Base-by-base conservation (phyloP, 2,113 vertebrate genomes). In the Myrmophylax atrothorax region DNA sequence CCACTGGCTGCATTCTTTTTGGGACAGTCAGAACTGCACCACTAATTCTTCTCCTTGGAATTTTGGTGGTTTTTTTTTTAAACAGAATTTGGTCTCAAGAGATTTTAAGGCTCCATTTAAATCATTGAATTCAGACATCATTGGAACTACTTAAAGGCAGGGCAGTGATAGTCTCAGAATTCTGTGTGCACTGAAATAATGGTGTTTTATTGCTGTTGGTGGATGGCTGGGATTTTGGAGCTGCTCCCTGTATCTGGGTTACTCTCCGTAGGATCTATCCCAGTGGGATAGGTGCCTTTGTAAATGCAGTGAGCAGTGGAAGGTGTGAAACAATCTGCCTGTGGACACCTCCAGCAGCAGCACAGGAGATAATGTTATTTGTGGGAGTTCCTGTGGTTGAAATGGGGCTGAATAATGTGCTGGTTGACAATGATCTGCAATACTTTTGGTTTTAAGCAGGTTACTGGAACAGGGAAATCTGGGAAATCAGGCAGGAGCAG, bases 81-180 rank as follows among this genome's bases (percentile, higher is more conserved):
- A 70, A 44, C 83, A 73, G 18, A 80, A 26, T 89, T 95, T 59
- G 33, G 60, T 93, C 73, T 16, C 49, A 90, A 76, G 68, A 14
- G 81, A 84, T 87, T 96, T 96, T 90, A 78, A 72, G 90, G 12
- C 62, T 70, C 11, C 4, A 5, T 70, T 90, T 87, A 64, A 90
- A 64, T 93, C 40, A 29, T 1, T 90, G 49, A 59, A 49, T 86
- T 90, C 44, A 29, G 33, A 17, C 24, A 12, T 73, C 18, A 4
- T 8, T 3, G 10, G 76, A 85, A 76, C 33, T 66, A 3, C 31
- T 69, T 66, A 24, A 83, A 88, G 42, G 19, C 2, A 3, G 69
- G 59, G 63, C 5, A 0, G 35, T 49, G 18, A 38, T 10, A 16
- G 47, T 26, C 52, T 70, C 15, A 5, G 67, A 49, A 47, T 29